Evolutionary conservation across 2,113 vertebrate genomes (phyloP), one percentile per base, ranked within the genome.

Genomic region (Neodontobutis hainanensis): DNA sequence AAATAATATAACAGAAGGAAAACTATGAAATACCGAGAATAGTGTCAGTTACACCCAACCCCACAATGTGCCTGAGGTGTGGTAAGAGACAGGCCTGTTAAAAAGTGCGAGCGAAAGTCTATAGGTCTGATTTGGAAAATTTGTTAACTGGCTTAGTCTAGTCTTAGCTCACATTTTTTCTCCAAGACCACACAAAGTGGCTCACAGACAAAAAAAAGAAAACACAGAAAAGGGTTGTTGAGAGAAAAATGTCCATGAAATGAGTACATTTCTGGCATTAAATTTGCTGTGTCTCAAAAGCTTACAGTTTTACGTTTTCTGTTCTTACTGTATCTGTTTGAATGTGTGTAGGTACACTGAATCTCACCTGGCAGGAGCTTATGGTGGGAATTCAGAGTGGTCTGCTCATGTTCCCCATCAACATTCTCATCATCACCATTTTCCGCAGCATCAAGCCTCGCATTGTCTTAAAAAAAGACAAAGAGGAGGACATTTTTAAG

Each of bases 361-460:
- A 60, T 0, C 74, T 93, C 49, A 93, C 90, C 12, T 91, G 88
- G 88, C 87, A 92, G 67, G 87, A 93, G 32, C 6, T 94, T 38
- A 93, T 93, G 87, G 88, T 94, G 2, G 93, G 92, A 0, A n/a
- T 94, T 15, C 78, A 94, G 67, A 91, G 92, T n/a, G 92, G 90
- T 36, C 80, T 94, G 11, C 91, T 94, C 71, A 94, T 94, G 93
- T 94, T 94, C 65, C 93, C 93, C n/a, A 92, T 94, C 76, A 94
- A 94, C 87, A 92, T 94, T 75, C 90, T 94, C 74, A 94, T 94
- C 65, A 92, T 94, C 59, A 92, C 92, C 65, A 94, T 94, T 68
- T 94, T 94, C 83, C 79, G 93, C 63, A 92, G 84, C 77, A 92
- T 93, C 78, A 89, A 70, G 58, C 92, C 93, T 36, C 90, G 91